These are phyloP conservation scores for Pangasius mekongensis DNA, from an alignment of 2,797 vertebrate species.

Conservation along the genomic window DNA sequence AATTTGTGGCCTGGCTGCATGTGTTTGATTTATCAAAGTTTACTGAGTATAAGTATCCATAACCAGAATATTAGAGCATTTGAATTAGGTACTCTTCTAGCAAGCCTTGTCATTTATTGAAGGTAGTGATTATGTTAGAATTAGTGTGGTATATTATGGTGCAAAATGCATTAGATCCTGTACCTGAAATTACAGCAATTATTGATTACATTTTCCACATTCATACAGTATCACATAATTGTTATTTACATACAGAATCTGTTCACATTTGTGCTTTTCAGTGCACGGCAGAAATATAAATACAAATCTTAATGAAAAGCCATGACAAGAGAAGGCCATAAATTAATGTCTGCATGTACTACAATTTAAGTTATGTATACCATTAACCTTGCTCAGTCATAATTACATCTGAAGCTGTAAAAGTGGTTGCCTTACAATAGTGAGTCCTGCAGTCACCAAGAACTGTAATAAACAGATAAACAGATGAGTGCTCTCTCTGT, in stretches of 20 bases:
- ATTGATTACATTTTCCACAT: slow-evolving; percentile 25
- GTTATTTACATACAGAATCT: neutral
- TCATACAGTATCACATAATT: slow-evolving; percentile 27
- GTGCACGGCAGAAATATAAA: slow-evolving; percentile 21
- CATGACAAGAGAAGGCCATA: neutral
- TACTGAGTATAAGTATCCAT: neutral
- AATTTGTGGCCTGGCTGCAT: neutral
- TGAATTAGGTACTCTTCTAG: neutral
- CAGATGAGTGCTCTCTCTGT: slow-evolving; percentile 17
- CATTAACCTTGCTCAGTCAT: slow-evolving; percentile 17
- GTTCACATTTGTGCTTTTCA: slow-evolving; percentile 12
- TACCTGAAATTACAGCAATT: slow-evolving; percentile 42
- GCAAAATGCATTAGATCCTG: slow-evolving; percentile 33
- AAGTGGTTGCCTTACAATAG: slow-evolving; percentile 20
- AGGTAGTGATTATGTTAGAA: slow-evolving; percentile 34
- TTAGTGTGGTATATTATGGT: slow-evolving; percentile 19
- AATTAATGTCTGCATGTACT: slow-evolving; percentile 11
- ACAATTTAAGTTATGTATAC: neutral
- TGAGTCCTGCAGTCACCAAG: neutral
- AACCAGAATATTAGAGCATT: neutral
- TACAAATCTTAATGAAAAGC: slow-evolving; percentile 1
- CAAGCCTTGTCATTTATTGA: neutral
- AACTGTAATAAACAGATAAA: slow-evolving; percentile 7
- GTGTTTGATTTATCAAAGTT: neutral
- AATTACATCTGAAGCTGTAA: slow-evolving; percentile 32